These are phyloP conservation scores for Choloepus hoffmanni DNA, from an alignment of 2,113 vertebrate species.

Conservation along the genomic window DNA sequence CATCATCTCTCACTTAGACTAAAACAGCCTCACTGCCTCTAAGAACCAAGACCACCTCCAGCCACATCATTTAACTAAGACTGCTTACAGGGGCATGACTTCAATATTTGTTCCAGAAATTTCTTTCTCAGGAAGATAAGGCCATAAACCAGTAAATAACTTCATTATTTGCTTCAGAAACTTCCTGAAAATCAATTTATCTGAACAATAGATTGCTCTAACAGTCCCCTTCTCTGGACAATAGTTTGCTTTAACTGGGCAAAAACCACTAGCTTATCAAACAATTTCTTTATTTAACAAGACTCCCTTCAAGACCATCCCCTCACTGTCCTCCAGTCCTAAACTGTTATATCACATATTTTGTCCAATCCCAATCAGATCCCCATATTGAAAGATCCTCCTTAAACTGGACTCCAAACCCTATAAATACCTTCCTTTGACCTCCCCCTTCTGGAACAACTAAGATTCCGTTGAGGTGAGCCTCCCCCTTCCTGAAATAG, in stretches of 20 bases:
- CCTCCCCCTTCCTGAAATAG: not conserved
- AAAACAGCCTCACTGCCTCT: not conserved
- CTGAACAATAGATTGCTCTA: constrained; percentile 54
- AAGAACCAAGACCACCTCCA: not conserved
- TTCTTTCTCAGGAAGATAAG: constrained; percentile 63
- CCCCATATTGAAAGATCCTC: not conserved
- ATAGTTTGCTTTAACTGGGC: constrained; percentile 57
- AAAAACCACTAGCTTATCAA: constrained; percentile 51
- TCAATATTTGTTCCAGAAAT: constrained; percentile 66
- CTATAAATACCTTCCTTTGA: not conserved
- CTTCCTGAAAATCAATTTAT: constrained; percentile 74
- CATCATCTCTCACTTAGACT: not conserved
- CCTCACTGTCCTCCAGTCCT: not conserved
- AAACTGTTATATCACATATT: not conserved
- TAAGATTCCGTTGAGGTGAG: not conserved
- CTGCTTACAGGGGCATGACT: not conserved
- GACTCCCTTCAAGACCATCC: not conserved
- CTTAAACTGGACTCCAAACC: not conserved
- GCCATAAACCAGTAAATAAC: constrained; percentile 54
- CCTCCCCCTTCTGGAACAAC: not conserved
- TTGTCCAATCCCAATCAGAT: not conserved
- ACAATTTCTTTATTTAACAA: constrained; percentile 44
- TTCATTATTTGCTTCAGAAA: constrained; percentile 72
- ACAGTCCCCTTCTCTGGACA: not conserved
- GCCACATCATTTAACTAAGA: not conserved